A percentile compares a stretch with the other conserved stretches of the same genome.
Conservation (phyloP, 1,140 invertebrate species). For the Heliothis subflexa region DNA sequence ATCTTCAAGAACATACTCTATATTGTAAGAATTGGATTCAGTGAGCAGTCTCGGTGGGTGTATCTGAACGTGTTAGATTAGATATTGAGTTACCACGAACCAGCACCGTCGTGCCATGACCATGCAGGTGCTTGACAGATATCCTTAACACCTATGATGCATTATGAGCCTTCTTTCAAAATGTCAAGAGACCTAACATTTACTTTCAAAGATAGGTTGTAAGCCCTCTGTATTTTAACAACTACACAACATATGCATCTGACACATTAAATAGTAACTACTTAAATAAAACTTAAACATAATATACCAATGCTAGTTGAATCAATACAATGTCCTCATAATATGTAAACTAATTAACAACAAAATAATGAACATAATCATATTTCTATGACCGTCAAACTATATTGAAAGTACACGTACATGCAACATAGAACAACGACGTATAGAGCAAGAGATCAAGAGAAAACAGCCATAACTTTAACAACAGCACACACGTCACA, state of each 20-base stretch:
- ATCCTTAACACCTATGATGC: background rate
- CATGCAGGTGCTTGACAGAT: slow-evolving; percentile 16
- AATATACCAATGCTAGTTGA: slow-evolving; percentile 13
- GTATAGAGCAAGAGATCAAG: slow-evolving; percentile 44
- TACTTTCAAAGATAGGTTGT: background rate
- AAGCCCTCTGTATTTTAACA: background rate
- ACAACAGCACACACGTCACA: slow-evolving; percentile 26
- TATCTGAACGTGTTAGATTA: background rate
- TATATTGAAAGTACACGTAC: slow-evolving; percentile 47
- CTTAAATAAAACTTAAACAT: slow-evolving; percentile 16
- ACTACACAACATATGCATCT: background rate
- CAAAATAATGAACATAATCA: slow-evolving; percentile 7
- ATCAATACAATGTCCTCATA: slow-evolving; percentile 2
- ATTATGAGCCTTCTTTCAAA: background rate
- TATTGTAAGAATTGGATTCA: background rate
- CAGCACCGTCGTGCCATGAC: background rate
- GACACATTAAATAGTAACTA: slow-evolving; percentile 6
- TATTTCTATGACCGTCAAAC: slow-evolving; percentile 27
- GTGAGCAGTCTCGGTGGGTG: background rate
- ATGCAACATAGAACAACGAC: slow-evolving; percentile 67
- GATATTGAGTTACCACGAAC: background rate
- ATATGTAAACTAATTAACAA: slow-evolving; percentile 11
- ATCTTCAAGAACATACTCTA: too few relatives aligned
- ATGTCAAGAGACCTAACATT: background rate
- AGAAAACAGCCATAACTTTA: slow-evolving; percentile 39